A percentile compares a stretch with the other conserved stretches of the same genome.
Evolutionary conservation across 2,888 invertebrate species (phyloP).

Genomic region (Drosophila cracens): DNA sequence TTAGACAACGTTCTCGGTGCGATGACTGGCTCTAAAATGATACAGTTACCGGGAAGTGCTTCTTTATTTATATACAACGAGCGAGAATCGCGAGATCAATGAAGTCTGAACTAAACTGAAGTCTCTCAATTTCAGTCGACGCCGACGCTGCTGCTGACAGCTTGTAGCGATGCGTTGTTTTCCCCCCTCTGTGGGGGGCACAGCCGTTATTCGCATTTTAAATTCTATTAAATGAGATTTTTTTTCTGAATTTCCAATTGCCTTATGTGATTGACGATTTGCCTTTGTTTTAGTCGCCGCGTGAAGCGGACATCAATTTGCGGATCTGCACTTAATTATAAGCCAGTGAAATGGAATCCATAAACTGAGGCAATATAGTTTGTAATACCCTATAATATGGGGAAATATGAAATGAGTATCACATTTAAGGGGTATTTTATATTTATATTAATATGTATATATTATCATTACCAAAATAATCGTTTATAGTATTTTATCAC

Average conservation of each 20-base stretch:
- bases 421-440: neutral
- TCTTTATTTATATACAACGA: slow-evolving; percentile 75
- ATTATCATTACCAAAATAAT: neutral
- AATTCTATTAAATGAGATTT: slow-evolving; percentile 67
- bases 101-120: slow-evolving; percentile 6
- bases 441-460: neutral
- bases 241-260: slow-evolving; percentile 59
- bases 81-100: slow-evolving; percentile 46
- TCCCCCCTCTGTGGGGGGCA: slow-evolving; percentile 41
- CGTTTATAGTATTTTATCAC: neutral
- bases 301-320: slow-evolving; percentile 39
- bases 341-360: slow-evolving; percentile 15
- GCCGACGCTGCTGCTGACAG: slow-evolving; percentile 27
- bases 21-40: slow-evolving; percentile 64
- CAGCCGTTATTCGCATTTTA: slow-evolving; percentile 64
- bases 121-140: slow-evolving; percentile 6
- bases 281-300: slow-evolving; percentile 56
- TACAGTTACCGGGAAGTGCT: slow-evolving; percentile 70
- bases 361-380: slow-evolving; percentile 1
- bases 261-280: slow-evolving; percentile 58
- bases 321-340: slow-evolving; percentile 36
- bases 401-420: neutral
- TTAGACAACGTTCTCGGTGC: slow-evolving; percentile 57
- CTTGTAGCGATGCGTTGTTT: slow-evolving; percentile 11
- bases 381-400: slow-evolving; percentile 9